Conservation (phyloP, 2,113 vertebrate species). For the Dicerorhinus sumatrensis region DNA sequence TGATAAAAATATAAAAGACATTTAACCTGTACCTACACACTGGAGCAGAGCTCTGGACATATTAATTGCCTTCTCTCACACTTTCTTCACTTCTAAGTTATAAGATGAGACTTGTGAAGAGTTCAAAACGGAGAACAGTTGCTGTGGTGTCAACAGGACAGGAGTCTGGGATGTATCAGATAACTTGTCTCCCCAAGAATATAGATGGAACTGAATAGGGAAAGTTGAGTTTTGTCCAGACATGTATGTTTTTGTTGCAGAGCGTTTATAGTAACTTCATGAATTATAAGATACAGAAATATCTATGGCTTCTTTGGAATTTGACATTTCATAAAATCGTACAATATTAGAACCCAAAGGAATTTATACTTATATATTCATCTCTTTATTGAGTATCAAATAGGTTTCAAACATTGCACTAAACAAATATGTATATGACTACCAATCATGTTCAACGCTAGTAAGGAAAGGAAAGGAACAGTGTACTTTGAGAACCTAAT, state of each 20-base stretch:
- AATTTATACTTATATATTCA: not conserved
- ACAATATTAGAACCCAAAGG: not conserved
- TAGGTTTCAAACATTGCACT: not conserved
- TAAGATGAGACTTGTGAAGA: constrained; percentile 35
- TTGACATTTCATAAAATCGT: not conserved
- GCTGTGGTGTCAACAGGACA: not conserved
- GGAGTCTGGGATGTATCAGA: not conserved
- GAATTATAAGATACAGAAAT: not conserved
- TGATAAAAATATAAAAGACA: constrained; percentile 84
- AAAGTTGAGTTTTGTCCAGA: constrained; percentile 40
- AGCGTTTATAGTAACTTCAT: not conserved
- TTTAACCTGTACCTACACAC: constrained; percentile 79
- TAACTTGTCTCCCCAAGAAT: constrained; percentile 67
- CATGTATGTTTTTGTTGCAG: not conserved
- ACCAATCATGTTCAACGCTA: not conserved
- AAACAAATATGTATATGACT: not conserved
- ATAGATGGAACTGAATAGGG: constrained; percentile 48
- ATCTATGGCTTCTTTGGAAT: constrained; percentile 23
- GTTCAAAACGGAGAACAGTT: constrained; percentile 5
- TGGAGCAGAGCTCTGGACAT: constrained; percentile 36
- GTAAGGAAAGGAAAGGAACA: not conserved
- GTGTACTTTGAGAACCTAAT: not conserved
- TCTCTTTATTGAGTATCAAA: not conserved
- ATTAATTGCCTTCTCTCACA: constrained; percentile 57
- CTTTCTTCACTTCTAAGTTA: constrained; percentile 64